Percentiles rank a stretch among this genome's conserved stretches.
phyloP scores from a whole-genome alignment of 1,140 invertebrate genomes.

The Adoxophyes honmai region DNA sequence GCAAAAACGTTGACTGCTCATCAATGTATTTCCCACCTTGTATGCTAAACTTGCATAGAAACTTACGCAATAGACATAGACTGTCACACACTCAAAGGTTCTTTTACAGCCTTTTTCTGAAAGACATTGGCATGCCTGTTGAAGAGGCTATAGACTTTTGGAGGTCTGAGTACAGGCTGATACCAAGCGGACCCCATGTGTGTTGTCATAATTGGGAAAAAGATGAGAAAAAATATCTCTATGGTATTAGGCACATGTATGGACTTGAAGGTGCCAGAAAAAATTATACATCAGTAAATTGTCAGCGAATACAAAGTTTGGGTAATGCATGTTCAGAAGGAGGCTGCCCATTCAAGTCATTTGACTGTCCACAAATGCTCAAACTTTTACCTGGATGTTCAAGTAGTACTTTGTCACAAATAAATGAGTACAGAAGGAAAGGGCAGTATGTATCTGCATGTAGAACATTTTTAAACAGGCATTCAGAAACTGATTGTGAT shows the following conservation, averaged over 20 bases:
- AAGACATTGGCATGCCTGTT: conserved; percentile 83
- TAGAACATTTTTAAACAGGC: conserved; percentile 36
- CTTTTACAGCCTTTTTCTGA: conserved; percentile 83
- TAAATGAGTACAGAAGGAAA: conserved; percentile 40
- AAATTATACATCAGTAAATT: conserved; percentile 79
- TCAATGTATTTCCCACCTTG: conserved; percentile 84
- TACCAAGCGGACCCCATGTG: conserved; percentile 61
- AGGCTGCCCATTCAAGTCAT: conserved; percentile 80
- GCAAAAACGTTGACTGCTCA: conserved; percentile 73
- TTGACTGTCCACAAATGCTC: conserved; percentile 70
- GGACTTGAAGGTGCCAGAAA: conserved; percentile 82
- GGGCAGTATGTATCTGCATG: conserved; percentile 46
- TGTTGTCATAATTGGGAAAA: conserved; percentile 82
- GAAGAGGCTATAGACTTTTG: conserved; percentile 82
- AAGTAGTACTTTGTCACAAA: conserved; percentile 36
- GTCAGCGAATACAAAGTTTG: conserved; percentile 70
- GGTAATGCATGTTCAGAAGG: conserved; percentile 76
- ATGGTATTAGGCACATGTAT: conserved; percentile 85
- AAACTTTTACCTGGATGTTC: conserved; percentile 45
- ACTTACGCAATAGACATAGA: conserved; percentile 82
- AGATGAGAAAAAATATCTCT: conserved; percentile 81
- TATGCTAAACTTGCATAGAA: conserved; percentile 84
- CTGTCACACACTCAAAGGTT: conserved; percentile 85
- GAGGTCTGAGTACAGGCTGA: conserved; percentile 81
- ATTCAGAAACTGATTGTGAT: conserved; percentile 32